Evolutionary conservation across 2,888 invertebrate species (phyloP).

Genomic region (Mimas tiliae): DNA sequence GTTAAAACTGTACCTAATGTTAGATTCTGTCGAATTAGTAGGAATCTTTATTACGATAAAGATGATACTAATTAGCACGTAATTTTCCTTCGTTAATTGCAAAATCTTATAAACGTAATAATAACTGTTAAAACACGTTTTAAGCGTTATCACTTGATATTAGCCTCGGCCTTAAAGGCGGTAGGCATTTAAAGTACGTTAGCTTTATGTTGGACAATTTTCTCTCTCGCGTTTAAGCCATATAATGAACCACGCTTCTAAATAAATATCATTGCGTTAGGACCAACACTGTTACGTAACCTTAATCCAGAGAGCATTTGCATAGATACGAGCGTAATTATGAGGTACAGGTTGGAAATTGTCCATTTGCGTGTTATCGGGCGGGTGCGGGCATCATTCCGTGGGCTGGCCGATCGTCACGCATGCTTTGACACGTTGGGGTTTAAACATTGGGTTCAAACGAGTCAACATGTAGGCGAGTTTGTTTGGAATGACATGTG

Average conservation of each 20-base stretch:
- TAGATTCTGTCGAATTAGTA: background rate
- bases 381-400: slow-evolving; percentile 39
- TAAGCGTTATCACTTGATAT: background rate
- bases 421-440: slow-evolving; percentile 50
- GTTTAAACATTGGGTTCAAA: slow-evolving; percentile 59
- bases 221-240: background rate
- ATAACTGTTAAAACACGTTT: background rate
- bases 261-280: slow-evolving; percentile 19
- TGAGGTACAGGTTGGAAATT: slow-evolving; percentile 46
- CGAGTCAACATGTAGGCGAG: slow-evolving; percentile 55
- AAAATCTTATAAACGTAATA: background rate
- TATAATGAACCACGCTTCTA: slow-evolving; percentile 4
- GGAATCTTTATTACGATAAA: slow-evolving; percentile 2
- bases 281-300: slow-evolving; percentile 7
- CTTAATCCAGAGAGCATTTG: slow-evolving; percentile 17
- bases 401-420: slow-evolving; percentile 39
- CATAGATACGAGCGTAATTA: slow-evolving; percentile 34
- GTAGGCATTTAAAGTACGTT: background rate
- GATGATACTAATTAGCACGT: slow-evolving; percentile 3
- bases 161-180: background rate
- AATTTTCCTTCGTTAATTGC: slow-evolving; percentile 11
- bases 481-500: slow-evolving; percentile 34
- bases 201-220: background rate
- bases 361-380: slow-evolving; percentile 48
- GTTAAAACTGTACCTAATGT: background rate